Evolutionary conservation across 2,797 vertebrate species (phyloP), one percentile per base, ranked within the genome.

Genomic region (Neosalanx taihuensis): DNA sequence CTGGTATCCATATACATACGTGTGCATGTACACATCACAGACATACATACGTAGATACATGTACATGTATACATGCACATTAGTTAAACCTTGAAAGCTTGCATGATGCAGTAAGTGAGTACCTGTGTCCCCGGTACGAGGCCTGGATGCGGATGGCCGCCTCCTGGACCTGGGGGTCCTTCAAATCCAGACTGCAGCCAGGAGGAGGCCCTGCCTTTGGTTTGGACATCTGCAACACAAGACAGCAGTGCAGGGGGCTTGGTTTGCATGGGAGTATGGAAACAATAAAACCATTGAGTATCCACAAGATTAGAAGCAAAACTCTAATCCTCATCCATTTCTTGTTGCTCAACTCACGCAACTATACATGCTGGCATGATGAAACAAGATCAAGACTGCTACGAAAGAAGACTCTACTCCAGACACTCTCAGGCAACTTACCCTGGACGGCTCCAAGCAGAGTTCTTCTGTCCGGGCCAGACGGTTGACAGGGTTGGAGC

Each of bases 61-160:
- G 35, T 41, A 41, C n/a, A 59, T 20, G 3, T 2, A 59, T n/a
- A 26, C 56, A 18, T 58, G 56, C 23, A 2, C 10, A 26, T 15
- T 3, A 26, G n/a, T 49, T 1, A 51, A 12, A 3, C 10, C 46
- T 26, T 49, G 33, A 49, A 49, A 23, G 0, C 13, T 29, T 2
- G 23, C 20, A 9, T 0, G 18, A 29, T 51, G 57, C 4, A 31
- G 49, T 51, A 13, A 3, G 15, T 53, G 51, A n/a, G 60, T 74
- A 90, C 90, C 88, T 88, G 76, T 92, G 90, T 26, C 90, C 87
- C 10, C 78, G 46, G 68, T 91, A 92, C 18, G 90, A 94, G n/a
- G 90, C 87, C 79, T 93, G 90, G 78, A 92, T 92, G 60, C 74
- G 80, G 74, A 92, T 89, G 6, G 90, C 88, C 1, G 86, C 88